Base-by-base conservation (phyloP, 2,888 invertebrate genomes). In the Hirtodrosophila trivittata region DNA sequence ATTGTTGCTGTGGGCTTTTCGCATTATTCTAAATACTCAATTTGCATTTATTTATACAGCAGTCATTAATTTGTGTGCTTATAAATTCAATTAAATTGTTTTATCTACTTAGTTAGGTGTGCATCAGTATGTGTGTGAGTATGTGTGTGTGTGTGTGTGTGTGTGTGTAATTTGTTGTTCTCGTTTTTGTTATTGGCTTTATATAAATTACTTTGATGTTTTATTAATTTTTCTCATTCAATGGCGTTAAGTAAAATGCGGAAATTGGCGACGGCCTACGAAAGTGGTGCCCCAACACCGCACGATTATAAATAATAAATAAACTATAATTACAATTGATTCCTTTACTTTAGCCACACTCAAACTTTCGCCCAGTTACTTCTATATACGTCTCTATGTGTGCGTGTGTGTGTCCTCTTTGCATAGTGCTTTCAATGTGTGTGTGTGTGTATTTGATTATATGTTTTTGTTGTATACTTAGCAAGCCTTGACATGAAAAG, bases 61-160 rank as follows among this genome's bases (percentile, higher is more conserved):
- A 52, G 75, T 45, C 57, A 71, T 78, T 87, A 85, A 74, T 73
- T 78, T 82, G 82, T 71, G 65, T 57, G 73, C 86, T 85, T 74
- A 78, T 75, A 73, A 75, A 87, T 78, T 71, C 83, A 82, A 85
- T 83, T 87, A 78, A 85, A 74, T 58, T 72, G 66, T 68, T 83
- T 66, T 72, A 85, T 58, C 60, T 74, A 64, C 56, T 85, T 73
- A 66, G 65, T 60, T 58, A 63, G 47, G 69, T 21, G 8, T 18
- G 1, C 10, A 42, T 55, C 49, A 50, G 33, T 60, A 63, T 46
- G 47, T 67, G 41, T 38, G 10, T 42, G 37, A 51, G 52, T 54
- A 30, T 60, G 63, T 46, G 47, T 67, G n/a, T n/a, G n/a, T n/a
- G n/a, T n/a, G n/a, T 55, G 52, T 54, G 33, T 60, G 63, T 46